A percentile compares a stretch with the other conserved stretches of the same genome.
Evolutionary conservation across 1,140 invertebrate species (phyloP).

Genomic region (Phocides pigmalion): DNA sequence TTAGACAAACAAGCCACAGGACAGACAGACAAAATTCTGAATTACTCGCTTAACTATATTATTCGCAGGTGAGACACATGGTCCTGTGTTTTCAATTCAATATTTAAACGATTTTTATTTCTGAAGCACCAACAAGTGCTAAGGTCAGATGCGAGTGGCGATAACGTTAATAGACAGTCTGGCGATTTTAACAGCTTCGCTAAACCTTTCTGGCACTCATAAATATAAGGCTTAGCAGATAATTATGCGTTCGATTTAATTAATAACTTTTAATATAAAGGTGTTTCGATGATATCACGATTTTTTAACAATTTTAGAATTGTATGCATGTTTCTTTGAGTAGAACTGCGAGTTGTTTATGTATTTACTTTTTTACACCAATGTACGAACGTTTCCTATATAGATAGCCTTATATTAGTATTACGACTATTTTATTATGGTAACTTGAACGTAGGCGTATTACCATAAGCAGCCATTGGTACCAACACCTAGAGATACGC

Average conservation of each 20-base stretch:
- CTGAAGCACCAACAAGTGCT: constrained; percentile 29
- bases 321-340: neutral
- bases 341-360: no score
- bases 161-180: constrained; percentile 34
- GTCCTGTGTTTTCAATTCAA: constrained; percentile 19
- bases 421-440: no score
- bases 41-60: neutral
- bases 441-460: no score
- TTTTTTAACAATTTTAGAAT: neutral
- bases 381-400: no score
- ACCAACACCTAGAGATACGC: no score
- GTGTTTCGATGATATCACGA: neutral
- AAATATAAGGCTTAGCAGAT: constrained; percentile 27
- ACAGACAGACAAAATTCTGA: no score
- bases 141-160: constrained; percentile 25
- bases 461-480: no score
- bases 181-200: constrained; percentile 27
- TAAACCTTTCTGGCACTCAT: constrained; percentile 10
- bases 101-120: constrained; percentile 19
- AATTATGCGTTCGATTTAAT: constrained; percentile 25
- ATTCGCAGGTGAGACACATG: constrained; percentile 1
- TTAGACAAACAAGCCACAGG: no score
- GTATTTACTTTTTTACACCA: no score
- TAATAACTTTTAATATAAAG: constrained; percentile 16
- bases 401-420: no score